Evolutionary conservation across 2,797 vertebrate species (phyloP), one percentile per base, ranked within the genome.

Genomic region (Dipus sagitta): DNA sequence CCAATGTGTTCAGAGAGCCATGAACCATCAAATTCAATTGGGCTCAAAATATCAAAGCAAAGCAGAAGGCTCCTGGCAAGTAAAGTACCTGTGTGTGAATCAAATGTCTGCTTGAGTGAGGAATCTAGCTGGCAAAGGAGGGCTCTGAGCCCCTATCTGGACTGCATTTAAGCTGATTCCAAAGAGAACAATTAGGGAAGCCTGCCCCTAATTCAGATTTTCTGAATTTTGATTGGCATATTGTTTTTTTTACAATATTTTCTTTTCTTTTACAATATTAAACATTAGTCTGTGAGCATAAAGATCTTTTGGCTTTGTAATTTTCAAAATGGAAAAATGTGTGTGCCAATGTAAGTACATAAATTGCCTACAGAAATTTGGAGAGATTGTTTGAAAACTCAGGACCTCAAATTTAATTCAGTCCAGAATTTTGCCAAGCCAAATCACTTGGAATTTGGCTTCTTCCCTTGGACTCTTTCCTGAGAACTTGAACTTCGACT

Each of bases 231-330:
- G 74, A 34, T 75, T 75, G 67, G 76, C 30, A 14, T 71, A 32
- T 75, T 70, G 0, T 8, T 87, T 89, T 47, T 88, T 93, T 95
- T 62, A 54, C 67, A 74, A 21, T 80, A 84, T 72, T 90, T 47
- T 47, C 47, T 47, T 94, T 91, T 89, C 58, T 88, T 94, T 95
- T 67, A 54, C 62, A 74, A 21, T 80, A 84, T 72, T 90, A 47
- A 76, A 75, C 28, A 75, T 83, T 71, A 86, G 60, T 82, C 78
- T 87, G 23, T 88, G 78, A 92, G 71, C 74, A 88, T 88, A 90
- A 94, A 83, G 52, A 67, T 79, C 60, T 52, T 76, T 90, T 95
- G 93, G 52, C 78, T 94, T 95, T 95, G 88, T 89, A 95, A 76
- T 30, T 88, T 78, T 78, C 90, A 76, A 76, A 81, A 38, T 89